These are phyloP conservation scores for Pterostichus madidus DNA, from an alignment of 2,888 invertebrate genomes.

Conservation along the genomic window DNA sequence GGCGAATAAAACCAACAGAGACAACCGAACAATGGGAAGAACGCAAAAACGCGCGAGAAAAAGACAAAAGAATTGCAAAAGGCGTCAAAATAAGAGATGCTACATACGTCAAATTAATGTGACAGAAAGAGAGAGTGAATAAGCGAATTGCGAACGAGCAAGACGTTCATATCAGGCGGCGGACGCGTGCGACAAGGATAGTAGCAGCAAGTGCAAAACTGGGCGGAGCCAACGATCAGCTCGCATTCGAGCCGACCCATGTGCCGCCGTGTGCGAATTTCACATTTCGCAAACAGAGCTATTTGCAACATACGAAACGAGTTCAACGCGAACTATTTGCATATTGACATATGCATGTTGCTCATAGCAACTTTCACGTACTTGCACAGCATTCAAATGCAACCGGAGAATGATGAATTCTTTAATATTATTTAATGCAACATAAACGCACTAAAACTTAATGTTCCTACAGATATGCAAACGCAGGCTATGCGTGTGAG, in stretches of 20 bases:
- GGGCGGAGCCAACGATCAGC: slow-evolving; percentile 42
- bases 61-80: slow-evolving; percentile 67
- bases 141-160: slow-evolving; percentile 48
- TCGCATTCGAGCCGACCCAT: slow-evolving; percentile 21
- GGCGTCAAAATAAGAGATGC: slow-evolving; percentile 67
- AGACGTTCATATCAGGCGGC: not conserved
- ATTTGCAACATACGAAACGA: not conserved
- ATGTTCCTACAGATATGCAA: slow-evolving; percentile 53
- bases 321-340: slow-evolving; percentile 2
- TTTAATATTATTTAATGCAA: slow-evolving; percentile 31
- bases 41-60: slow-evolving; percentile 64
- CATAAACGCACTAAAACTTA: slow-evolving; percentile 51
- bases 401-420: not conserved
- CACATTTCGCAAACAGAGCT: slow-evolving; percentile 1
- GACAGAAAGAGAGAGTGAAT: slow-evolving; percentile 66
- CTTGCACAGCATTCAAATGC: not conserved
- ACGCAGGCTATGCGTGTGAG: not conserved
- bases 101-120: slow-evolving; percentile 67
- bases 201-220: slow-evolving; percentile 59
- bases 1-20: slow-evolving; percentile 37
- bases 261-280: slow-evolving; percentile 36
- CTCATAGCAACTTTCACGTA: not conserved
- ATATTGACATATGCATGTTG: not conserved
- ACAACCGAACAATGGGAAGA: slow-evolving; percentile 60
- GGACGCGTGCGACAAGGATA: slow-evolving; percentile 27